A percentile compares a stretch with the other conserved stretches of the same genome.
phyloP scores from a whole-genome alignment of 2,797 vertebrate species.

The Rhincodon typus region DNA sequence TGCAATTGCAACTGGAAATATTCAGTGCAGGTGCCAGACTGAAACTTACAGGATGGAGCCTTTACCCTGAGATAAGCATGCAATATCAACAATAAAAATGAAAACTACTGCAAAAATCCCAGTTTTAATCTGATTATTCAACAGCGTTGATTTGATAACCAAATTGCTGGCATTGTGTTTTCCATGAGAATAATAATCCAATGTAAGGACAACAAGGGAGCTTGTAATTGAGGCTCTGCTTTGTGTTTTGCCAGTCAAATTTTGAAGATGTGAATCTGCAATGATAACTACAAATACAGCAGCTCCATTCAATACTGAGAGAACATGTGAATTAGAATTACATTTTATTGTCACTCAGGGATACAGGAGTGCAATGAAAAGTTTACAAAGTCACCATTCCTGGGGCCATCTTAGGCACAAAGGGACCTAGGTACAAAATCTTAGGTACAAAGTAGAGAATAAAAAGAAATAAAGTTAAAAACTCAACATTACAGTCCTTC shows the following conservation, averaged over 20 bases:
- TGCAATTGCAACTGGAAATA: background rate
- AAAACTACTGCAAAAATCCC: background rate
- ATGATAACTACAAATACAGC: background rate
- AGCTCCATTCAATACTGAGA: too few relatives aligned
- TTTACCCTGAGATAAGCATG: background rate
- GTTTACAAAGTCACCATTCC: too few relatives aligned
- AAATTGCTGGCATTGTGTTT: background rate
- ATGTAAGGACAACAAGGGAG: background rate
- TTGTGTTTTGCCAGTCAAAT: constrained; percentile 27
- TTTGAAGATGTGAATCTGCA: background rate
- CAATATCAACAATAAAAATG: background rate
- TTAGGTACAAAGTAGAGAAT: too few relatives aligned
- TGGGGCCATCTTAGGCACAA: too few relatives aligned
- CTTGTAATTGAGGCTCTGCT: too few relatives aligned
- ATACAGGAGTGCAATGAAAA: too few relatives aligned
- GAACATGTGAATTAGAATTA: background rate
- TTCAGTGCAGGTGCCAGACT: background rate
- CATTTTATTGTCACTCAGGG: too few relatives aligned
- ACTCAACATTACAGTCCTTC: too few relatives aligned
- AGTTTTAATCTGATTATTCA: background rate
- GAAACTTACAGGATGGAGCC: background rate
- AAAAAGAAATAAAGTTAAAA: too few relatives aligned
- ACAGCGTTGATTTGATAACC: background rate
- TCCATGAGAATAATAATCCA: background rate
- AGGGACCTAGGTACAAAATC: too few relatives aligned